Evolutionary conservation across 2,113 vertebrate genomes (phyloP).

Genomic region (Stercorarius parasiticus): DNA sequence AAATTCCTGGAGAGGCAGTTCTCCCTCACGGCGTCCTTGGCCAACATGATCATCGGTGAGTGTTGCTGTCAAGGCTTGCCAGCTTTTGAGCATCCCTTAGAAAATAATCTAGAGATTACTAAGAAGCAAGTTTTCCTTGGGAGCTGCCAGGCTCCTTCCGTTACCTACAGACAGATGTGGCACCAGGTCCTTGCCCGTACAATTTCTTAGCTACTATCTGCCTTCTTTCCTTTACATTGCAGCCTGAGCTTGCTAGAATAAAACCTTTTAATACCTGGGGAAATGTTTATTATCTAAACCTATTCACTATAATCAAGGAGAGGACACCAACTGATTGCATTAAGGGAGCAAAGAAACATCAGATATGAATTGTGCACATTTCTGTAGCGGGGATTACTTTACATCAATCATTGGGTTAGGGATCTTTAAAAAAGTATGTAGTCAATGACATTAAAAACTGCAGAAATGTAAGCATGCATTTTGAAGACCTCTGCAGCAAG

Average conservation of each 20-base stretch:
- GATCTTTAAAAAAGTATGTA: not conserved
- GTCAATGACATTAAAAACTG: not conserved
- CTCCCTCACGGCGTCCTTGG: constrained; percentile 77
- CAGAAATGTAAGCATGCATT: not conserved
- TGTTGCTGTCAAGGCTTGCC: not conserved
- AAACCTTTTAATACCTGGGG: not conserved
- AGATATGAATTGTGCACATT: fast-evolving
- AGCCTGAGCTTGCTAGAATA: not conserved
- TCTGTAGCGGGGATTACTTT: not conserved
- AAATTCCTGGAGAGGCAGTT: constrained; percentile 95
- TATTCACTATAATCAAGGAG: not conserved
- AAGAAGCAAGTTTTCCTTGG: not conserved
- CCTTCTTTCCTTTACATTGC: not conserved
- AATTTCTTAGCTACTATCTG: not conserved
- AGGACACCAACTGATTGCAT: not conserved
- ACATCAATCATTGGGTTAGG: not conserved
- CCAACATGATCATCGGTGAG: constrained; percentile 90
- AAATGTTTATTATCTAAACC: not conserved
- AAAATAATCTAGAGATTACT: fast-evolving
- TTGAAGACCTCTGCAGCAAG: not conserved
- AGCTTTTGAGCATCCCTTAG: not conserved
- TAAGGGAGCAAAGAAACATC: not conserved
- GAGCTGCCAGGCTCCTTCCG: not conserved
- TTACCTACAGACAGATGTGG: not conserved
- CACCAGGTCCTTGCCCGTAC: not conserved